Evolutionary conservation across 2,888 invertebrate species (phyloP).

Genomic region (Dioctria linearis): DNA sequence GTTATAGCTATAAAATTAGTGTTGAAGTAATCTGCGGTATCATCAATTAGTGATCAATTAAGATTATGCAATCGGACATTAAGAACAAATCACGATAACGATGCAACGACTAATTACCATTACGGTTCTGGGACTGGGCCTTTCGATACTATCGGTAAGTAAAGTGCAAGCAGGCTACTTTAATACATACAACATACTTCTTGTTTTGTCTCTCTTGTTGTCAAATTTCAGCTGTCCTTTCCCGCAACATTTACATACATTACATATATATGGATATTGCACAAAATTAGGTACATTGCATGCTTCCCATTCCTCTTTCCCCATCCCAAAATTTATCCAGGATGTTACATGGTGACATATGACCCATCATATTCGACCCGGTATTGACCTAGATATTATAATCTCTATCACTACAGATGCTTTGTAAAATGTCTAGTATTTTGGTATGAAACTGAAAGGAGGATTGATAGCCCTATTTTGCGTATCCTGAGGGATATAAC

Average conservation of each 20-base stretch:
- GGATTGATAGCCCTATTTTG: conserved; percentile 26
- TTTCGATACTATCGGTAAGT: conserved; percentile 49
- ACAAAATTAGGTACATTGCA: no score
- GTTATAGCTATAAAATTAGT: not conserved
- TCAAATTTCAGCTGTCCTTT: not conserved
- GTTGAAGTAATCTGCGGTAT: conserved; percentile 24
- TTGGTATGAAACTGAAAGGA: conserved; percentile 15
- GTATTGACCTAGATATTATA: conserved; percentile 27
- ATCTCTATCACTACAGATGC: not conserved
- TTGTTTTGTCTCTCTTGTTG: conserved; percentile 2
- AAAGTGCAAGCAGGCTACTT: no score
- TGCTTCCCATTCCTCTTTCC: no score
- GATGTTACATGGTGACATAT: not conserved
- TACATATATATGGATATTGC: no score
- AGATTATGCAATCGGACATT: conserved; percentile 56
- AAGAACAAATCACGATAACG: conserved; percentile 44
- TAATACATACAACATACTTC: not conserved
- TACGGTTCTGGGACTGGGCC: conserved; percentile 45
- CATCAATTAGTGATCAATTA: conserved; percentile 47
- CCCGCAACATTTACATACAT: no score
- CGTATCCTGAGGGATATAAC: conserved; percentile 20
- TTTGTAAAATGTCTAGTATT: not conserved
- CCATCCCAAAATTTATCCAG: not conserved
- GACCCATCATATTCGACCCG: not conserved
- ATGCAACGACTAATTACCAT: conserved; percentile 55